Conservation (phyloP, 2,113 vertebrate species). For the Fregata magnificens region DNA sequence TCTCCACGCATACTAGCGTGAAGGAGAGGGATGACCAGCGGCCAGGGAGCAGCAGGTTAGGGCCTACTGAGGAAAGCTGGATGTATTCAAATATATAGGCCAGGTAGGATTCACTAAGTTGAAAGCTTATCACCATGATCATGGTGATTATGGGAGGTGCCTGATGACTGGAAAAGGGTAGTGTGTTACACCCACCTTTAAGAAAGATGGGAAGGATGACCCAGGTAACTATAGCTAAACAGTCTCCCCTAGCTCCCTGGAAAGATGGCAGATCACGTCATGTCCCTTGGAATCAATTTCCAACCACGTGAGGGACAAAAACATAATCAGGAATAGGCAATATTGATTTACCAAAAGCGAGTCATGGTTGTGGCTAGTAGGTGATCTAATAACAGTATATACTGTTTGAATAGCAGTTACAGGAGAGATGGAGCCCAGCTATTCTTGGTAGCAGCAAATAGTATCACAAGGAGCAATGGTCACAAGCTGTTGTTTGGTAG, state of each 20-base stretch:
- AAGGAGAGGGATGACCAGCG: not conserved
- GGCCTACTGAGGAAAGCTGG: not conserved
- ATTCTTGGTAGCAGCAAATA: not conserved
- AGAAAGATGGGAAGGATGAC: not conserved
- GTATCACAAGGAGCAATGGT: not conserved
- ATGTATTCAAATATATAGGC: not conserved
- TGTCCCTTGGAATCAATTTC: not conserved
- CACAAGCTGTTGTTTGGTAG: not conserved
- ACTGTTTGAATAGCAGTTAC: not conserved
- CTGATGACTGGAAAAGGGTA: not conserved
- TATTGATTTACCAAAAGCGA: not conserved
- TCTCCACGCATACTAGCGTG: not conserved
- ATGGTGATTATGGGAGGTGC: not conserved
- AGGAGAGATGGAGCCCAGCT: rapidly evolving
- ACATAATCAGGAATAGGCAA: not conserved
- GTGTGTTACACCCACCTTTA: not conserved
- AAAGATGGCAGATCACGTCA: not conserved
- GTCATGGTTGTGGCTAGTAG: not conserved
- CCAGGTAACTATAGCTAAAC: not conserved
- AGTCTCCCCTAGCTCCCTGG: not conserved
- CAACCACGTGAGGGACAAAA: not conserved
- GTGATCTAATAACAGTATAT: not conserved
- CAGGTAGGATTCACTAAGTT: not conserved
- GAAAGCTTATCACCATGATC: not conserved
- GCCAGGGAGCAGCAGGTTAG: not conserved